Evolutionary conservation across 2,113 vertebrate genomes (phyloP).

Genomic region (Carollia perspicillata): DNA sequence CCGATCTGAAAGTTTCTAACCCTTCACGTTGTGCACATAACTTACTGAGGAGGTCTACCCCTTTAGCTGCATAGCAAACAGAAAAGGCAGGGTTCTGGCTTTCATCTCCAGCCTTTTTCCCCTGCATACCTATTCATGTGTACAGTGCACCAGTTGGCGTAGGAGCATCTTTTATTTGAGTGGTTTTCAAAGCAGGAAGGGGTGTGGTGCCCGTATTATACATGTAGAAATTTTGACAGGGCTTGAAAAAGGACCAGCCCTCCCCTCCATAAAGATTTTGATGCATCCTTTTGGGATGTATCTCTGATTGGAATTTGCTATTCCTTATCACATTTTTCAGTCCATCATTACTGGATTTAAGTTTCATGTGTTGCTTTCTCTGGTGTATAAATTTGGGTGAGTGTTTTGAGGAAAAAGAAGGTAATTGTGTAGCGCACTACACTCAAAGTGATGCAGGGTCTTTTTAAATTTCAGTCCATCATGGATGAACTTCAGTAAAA

Average conservation of each 20-base stretch:
- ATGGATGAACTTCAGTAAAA: slow-evolving; percentile 5
- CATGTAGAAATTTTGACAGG: not conserved
- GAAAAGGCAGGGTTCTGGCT: not conserved
- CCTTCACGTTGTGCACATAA: not conserved
- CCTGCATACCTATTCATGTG: not conserved
- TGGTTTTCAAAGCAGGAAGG: slow-evolving; percentile 4
- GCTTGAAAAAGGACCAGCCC: not conserved
- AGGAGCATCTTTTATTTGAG: not conserved
- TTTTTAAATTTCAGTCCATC: not conserved
- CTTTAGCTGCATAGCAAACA: not conserved
- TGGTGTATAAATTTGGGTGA: not conserved
- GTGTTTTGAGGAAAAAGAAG: not conserved
- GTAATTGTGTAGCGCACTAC: not conserved
- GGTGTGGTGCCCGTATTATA: not conserved
- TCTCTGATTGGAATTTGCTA: not conserved
- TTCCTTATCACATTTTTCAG: not conserved
- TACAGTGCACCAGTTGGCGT: not conserved
- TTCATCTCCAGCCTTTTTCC: not conserved
- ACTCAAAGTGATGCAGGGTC: not conserved
- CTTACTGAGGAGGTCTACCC: not conserved
- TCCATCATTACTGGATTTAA: not conserved
- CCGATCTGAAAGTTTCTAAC: not conserved
- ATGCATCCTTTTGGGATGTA: not conserved
- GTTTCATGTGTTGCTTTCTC: not conserved
- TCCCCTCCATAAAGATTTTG: not conserved